Conservation (phyloP, 1,140 invertebrate genomes). For the Anastatus disparis region DNA sequence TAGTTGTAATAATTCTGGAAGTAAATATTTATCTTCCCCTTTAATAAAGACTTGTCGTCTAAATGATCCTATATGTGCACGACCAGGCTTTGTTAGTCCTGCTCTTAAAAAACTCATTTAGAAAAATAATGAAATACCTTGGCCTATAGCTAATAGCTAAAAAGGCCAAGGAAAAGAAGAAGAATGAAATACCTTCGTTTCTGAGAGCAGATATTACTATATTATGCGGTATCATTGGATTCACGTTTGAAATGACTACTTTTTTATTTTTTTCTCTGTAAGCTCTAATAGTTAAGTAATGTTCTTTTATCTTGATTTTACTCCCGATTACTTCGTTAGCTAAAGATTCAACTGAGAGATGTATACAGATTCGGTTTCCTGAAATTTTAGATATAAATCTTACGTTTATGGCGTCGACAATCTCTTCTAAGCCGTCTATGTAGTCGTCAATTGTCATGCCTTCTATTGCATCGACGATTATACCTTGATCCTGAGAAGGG, state of each 20-base stretch:
- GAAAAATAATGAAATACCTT: too few relatives aligned
- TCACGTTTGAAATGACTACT: not conserved
- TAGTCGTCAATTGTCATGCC: too few relatives aligned
- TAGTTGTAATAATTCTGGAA: constrained; percentile 1
- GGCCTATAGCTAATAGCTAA: constrained; percentile 5
- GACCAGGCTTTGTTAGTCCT: not conserved
- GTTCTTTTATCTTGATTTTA: not conserved
- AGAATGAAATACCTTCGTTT: not conserved
- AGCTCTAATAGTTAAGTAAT: not conserved
- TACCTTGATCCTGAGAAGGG: too few relatives aligned
- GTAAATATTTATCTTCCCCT: not conserved
- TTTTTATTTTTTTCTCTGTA: not conserved
- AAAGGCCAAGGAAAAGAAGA: not conserved
- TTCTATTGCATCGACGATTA: too few relatives aligned
- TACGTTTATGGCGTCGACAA: not conserved
- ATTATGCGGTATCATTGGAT: not conserved
- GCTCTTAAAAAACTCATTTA: too few relatives aligned
- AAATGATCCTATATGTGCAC: constrained; percentile 7
- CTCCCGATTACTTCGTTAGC: not conserved
- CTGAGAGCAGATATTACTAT: not conserved
- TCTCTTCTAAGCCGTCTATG: not conserved
- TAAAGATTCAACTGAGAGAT: not conserved
- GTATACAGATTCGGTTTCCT: not conserved
- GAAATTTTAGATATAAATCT: constrained; percentile 25
- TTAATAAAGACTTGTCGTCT: constrained; percentile 26